Percentiles rank a stretch among this genome's conserved stretches.
These are phyloP conservation scores for Anoplopoma fimbria DNA, from an alignment of 2,113 vertebrate species.

Conservation along the genomic window DNA sequence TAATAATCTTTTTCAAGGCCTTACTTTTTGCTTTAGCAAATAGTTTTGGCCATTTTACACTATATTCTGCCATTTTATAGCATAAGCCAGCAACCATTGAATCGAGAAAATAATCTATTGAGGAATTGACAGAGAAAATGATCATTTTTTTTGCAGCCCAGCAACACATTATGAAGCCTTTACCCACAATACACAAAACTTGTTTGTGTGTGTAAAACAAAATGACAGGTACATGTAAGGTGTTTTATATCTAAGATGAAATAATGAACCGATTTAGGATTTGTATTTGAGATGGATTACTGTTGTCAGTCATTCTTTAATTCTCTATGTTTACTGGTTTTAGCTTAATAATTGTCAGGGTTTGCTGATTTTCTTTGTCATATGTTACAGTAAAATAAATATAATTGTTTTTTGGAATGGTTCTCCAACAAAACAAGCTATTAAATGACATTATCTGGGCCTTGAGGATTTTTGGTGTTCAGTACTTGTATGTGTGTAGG, in stretches of 20 bases:
- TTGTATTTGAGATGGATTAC: not conserved
- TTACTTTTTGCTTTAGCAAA: not conserved
- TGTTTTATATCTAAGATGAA: not conserved
- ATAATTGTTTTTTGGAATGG: not conserved
- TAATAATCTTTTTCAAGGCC: not conserved
- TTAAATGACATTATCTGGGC: not conserved
- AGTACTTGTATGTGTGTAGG: not conserved
- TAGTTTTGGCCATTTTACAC: not conserved
- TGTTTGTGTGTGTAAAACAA: not conserved
- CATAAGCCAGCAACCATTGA: not conserved
- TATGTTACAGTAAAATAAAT: not conserved
- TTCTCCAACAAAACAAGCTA: not conserved
- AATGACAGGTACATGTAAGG: not conserved
- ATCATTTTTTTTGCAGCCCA: not conserved
- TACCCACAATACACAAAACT: not conserved
- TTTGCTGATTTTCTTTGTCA: not conserved
- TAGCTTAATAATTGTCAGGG: too few species aligned
- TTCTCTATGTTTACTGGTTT: not conserved
- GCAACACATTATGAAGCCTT: not conserved
- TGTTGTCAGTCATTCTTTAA: not conserved
- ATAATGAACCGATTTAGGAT: not conserved
- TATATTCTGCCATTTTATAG: not conserved
- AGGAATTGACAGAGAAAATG: not conserved
- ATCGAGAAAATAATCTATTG: not conserved
- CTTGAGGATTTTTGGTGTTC: not conserved